Evolutionary conservation across 2,888 invertebrate genomes (phyloP), one percentile per base, ranked within the genome.

Genomic region (Lasioglossum calceatum): DNA sequence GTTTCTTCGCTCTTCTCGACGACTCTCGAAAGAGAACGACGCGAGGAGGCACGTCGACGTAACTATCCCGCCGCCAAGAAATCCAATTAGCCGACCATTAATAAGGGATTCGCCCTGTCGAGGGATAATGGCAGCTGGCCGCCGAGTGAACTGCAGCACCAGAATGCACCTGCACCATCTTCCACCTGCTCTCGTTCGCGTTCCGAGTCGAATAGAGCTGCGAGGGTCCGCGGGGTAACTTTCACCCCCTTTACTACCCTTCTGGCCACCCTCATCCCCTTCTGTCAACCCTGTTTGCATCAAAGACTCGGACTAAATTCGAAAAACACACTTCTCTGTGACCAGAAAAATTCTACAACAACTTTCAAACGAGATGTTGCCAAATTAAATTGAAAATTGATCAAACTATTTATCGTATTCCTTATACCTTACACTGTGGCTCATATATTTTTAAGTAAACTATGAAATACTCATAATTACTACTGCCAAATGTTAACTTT

Each of bases 51-150:
- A 61, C 84, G 88, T 81, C 87, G 85, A 88, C 87, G 88, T 90
- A 91, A 92, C 91, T 89, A 88, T 80, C 90, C 89, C 86, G 82
- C 82, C 85, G 81, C 86, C 82, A 86, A 92, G 92, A 90, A 92
- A 92, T 92, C 92, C 93, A 94, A 94, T 94, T 94, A 94, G 90
- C 87, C 89, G 89, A 88, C 89, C 92, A 94, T 93, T 94, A 94
- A 94, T 93, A 94, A 92, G 89, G 91, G 92, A 92, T 93, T 90
- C 91, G 81, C 87, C 77, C 87, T 79, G 86, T 71, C 77, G 79
- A 77, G 85, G 84, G 89, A 91, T 91, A 92, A 91, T 90, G 87
- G 89, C 88, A 87, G 81, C 89, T 87, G 88, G 83, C 87, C 88
- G 81, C 76, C 77, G 81, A 50, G 39, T 54, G 71, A 74, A 74